Percentiles rank a stretch among this genome's conserved stretches.
These are phyloP conservation scores for Acanthosepion esculentum DNA, from an alignment of 2,888 invertebrate species.

Conservation along the genomic window DNA sequence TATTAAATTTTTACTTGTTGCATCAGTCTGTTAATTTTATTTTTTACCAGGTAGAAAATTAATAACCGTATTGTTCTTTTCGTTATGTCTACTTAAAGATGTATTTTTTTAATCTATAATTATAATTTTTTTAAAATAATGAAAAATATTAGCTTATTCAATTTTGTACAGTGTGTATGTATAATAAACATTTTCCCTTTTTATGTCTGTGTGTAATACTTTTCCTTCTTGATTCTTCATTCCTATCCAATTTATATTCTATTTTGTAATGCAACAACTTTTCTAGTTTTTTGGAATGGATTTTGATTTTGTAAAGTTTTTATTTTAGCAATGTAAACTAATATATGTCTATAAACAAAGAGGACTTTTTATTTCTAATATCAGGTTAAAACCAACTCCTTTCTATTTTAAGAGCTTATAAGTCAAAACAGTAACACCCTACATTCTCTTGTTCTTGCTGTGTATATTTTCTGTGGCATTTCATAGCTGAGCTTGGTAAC, in stretches of 20 bases:
- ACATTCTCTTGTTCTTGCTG: conserved; percentile 33
- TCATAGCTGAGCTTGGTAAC: background rate
- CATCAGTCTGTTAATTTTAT: too few relatives aligned
- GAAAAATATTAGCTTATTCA: too few relatives aligned
- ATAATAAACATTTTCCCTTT: too few relatives aligned
- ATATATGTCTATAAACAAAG: background rate
- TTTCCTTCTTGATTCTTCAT: background rate
- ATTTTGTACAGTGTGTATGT: too few relatives aligned
- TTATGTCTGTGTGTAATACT: too few relatives aligned
- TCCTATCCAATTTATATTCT: background rate
- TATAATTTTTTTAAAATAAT: background rate
- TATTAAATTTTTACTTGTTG: too few relatives aligned
- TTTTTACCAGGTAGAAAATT: too few relatives aligned
- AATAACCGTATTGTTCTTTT: too few relatives aligned
- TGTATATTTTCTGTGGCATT: conserved; percentile 18
- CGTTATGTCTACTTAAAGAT: too few relatives aligned
- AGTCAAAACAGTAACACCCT: conserved; percentile 9
- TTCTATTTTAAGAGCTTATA: conserved; percentile 21
- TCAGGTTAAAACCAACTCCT: background rate
- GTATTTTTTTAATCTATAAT: background rate
- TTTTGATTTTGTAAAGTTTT: background rate
- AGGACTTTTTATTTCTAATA: background rate
- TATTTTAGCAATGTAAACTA: background rate
- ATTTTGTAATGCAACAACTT: background rate
- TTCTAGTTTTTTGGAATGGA: background rate